Percentiles rank a stretch among this genome's conserved stretches.
phyloP scores from a whole-genome alignment of 1,140 invertebrate species.

The Pogonognathellus flavescens region DNA sequence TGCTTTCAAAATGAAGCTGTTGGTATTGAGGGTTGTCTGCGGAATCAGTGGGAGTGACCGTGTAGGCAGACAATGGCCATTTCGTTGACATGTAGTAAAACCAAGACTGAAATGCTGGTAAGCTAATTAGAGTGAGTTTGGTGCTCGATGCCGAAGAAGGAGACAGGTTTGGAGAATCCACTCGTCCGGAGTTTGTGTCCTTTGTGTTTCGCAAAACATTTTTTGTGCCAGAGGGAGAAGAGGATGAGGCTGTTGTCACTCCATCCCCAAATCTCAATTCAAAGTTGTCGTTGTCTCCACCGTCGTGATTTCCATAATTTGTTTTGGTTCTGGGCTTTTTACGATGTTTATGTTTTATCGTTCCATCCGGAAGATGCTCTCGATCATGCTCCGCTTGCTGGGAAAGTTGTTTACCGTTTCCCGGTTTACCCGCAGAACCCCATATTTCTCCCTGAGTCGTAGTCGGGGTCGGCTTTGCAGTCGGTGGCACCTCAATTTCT shows the following conservation, averaged over 20 bases:
- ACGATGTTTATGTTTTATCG: slow-evolving; percentile 28
- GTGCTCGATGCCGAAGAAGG: background rate
- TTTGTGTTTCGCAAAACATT: slow-evolving; percentile 12
- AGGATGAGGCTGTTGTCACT: slow-evolving; percentile 16
- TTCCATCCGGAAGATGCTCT: slow-evolving; percentile 2
- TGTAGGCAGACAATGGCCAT: background rate
- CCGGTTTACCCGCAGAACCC: background rate
- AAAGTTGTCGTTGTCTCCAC: background rate
- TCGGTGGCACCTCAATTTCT: background rate
- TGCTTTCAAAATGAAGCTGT: background rate
- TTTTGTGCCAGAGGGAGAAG: slow-evolving; percentile 2
- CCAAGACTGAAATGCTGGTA: background rate
- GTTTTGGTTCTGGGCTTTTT: background rate
- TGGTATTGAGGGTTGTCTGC: background rate
- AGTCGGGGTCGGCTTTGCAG: slow-evolving; percentile 8
- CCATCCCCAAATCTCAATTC: background rate
- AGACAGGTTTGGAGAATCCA: slow-evolving; percentile 35
- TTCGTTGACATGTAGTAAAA: background rate
- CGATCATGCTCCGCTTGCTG: slow-evolving; percentile 19
- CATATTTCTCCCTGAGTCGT: background rate
- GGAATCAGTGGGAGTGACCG: background rate
- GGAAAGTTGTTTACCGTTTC: background rate
- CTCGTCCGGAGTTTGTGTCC: background rate
- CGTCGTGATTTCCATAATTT: slow-evolving; percentile 2
- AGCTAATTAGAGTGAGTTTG: background rate